Percentiles rank a stretch among this genome's conserved stretches.
phyloP scores from a whole-genome alignment of 2,113 vertebrate species.

The Oceanites oceanicus region DNA sequence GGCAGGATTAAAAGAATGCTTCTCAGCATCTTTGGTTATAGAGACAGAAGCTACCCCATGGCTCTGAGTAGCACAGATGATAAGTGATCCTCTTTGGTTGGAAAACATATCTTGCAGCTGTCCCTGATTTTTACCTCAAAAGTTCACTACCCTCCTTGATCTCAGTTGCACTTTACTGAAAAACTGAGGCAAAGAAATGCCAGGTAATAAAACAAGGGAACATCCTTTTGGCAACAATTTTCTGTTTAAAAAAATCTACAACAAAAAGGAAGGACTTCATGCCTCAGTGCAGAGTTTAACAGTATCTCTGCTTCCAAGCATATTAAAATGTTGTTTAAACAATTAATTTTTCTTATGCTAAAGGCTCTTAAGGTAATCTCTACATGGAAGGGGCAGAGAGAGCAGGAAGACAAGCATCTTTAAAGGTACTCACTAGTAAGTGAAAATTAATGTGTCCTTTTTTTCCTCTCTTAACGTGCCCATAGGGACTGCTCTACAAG shows the following conservation, averaged over 20 bases:
- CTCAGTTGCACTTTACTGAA: neutral
- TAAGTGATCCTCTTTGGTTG: neutral
- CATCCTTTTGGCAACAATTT: neutral
- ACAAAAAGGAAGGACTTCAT: neutral
- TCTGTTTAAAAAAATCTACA: neutral
- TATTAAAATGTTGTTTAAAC: neutral
- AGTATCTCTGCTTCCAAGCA: neutral
- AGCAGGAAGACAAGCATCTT: neutral
- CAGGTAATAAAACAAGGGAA: neutral
- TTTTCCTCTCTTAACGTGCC: neutral
- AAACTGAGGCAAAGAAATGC: neutral
- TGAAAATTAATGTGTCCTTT: neutral
- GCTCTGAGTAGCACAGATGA: neutral
- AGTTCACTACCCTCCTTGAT: neutral
- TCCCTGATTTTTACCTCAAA: neutral
- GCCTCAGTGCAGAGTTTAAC: neutral
- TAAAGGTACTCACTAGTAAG: neutral
- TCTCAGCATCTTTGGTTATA: neutral
- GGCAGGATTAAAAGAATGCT: slow-evolving; percentile 18
- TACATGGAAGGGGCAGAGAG: neutral
- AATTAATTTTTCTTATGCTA: neutral
- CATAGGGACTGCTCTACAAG: neutral
- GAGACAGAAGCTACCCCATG: neutral
- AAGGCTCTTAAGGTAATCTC: neutral
- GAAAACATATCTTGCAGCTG: slow-evolving; percentile 17